A percentile compares a stretch with the other conserved stretches of the same genome.
These are phyloP conservation scores for Tarsius wallacei DNA, from an alignment of 2,797 vertebrate genomes.

Conservation along the genomic window DNA sequence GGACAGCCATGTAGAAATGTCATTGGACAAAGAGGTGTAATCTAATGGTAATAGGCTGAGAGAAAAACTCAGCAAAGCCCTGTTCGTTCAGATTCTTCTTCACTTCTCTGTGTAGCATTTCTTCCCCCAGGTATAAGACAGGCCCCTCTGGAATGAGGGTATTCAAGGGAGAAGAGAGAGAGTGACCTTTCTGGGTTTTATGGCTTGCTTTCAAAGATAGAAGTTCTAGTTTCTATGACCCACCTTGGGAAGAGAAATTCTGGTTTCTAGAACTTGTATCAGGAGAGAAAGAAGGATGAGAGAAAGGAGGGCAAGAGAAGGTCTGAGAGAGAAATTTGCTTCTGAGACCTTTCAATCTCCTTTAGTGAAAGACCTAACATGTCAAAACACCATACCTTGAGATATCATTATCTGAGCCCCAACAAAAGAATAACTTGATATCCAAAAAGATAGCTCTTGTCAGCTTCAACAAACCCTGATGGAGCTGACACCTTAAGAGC, in stretches of 20 bases:
- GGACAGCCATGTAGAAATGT: neutral
- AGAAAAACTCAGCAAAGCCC: neutral
- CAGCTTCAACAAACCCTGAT: neutral
- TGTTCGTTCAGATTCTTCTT: neutral
- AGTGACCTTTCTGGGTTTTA: neutral
- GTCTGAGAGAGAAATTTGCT: neutral
- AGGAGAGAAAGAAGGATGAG: neutral
- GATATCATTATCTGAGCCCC: neutral
- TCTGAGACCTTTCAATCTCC: neutral
- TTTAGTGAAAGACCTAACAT: neutral
- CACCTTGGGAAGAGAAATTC: neutral
- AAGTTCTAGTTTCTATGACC: neutral
- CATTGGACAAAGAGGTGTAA: neutral
- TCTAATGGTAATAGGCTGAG: neutral
- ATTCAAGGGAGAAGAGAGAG: neutral
- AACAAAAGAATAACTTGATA: neutral
- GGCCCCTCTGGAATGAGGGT: neutral
- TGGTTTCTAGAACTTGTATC: neutral
- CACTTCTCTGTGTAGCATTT: neutral
- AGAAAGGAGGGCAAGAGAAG: neutral
- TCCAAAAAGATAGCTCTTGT: neutral
- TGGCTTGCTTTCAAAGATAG: neutral
- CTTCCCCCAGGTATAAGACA: neutral
- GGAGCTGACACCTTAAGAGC: neutral
- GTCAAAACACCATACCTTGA: neutral